These are phyloP conservation scores for Montipora foliosa DNA, from an alignment of 64 coral and sea anemone genomes.

Conservation along the genomic window DNA sequence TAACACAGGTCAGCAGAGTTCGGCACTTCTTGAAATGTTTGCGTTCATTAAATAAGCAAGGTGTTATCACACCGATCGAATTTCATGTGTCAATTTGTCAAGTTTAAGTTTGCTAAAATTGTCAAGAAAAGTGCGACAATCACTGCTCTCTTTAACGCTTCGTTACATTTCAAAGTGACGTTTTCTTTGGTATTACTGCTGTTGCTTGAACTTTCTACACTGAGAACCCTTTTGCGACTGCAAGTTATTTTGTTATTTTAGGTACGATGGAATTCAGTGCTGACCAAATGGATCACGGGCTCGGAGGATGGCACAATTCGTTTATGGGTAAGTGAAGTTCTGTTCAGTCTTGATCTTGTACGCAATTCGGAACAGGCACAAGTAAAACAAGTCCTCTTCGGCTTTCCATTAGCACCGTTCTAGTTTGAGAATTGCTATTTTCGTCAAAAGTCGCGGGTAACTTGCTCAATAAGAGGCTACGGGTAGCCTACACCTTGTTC, in stretches of 20 bases:
- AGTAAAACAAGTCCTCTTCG: background rate
- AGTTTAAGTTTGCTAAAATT: too few relatives aligned
- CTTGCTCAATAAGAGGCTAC: too few relatives aligned
- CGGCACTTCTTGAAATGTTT: too few relatives aligned
- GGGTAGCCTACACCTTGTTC: too few relatives aligned
- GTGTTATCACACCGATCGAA: too few relatives aligned
- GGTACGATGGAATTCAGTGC: constrained; percentile 93
- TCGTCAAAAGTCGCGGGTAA: too few relatives aligned
- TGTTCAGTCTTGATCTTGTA: background rate
- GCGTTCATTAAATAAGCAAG: too few relatives aligned
- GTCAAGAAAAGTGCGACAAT: too few relatives aligned
- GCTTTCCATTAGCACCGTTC: background rate
- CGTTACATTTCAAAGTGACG: too few relatives aligned
- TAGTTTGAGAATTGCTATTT: background rate
- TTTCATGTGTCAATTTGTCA: too few relatives aligned
- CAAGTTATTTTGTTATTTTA: constrained; percentile 7
- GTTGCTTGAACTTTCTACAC: background rate
- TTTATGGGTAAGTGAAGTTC: constrained; percentile 72
- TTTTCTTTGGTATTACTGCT: too few relatives aligned
- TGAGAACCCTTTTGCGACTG: background rate
- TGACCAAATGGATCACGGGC: constrained; percentile 94
- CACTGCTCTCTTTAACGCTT: too few relatives aligned
- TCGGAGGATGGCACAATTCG: constrained; percentile 98
- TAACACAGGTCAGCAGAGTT: constrained; percentile 83
- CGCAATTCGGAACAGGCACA: background rate